Conservation (phyloP, 2,113 vertebrate species). For the Pachyramphus minor region DNA sequence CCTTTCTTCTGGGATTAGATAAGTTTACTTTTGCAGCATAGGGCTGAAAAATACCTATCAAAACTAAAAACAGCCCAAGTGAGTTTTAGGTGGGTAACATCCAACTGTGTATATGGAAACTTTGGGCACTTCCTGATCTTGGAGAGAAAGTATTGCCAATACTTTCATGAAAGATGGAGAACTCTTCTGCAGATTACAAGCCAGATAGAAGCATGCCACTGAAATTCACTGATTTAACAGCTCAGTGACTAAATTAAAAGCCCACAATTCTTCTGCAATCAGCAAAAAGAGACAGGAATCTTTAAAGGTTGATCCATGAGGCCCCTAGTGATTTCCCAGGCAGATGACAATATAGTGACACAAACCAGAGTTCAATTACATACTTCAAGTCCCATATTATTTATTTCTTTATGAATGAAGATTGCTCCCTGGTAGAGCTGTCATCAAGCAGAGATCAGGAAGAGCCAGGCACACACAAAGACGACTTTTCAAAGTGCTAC, state of each 20-base stretch:
- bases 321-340: not conserved
- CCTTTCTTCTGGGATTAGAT: not conserved
- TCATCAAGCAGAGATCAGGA: not conserved
- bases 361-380: not conserved
- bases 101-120: not conserved
- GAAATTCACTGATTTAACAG: not conserved
- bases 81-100: not conserved
- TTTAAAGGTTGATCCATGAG: not conserved
- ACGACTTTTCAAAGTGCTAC: not conserved
- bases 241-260: not conserved
- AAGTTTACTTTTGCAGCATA: not conserved
- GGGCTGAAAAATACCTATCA: not conserved
- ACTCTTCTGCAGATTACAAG: not conserved
- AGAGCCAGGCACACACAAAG: not conserved
- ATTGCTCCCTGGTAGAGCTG: not conserved
- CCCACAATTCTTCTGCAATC: not conserved
- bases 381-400: not conserved
- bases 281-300: not conserved
- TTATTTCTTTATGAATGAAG: not conserved
- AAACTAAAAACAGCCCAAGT: not conserved
- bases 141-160: not conserved
- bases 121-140: not conserved
- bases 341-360: not conserved
- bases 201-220: not conserved
- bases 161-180: not conserved